Conservation (phyloP, 2,113 vertebrate species). For the Protomyctophum bolini region DNA sequence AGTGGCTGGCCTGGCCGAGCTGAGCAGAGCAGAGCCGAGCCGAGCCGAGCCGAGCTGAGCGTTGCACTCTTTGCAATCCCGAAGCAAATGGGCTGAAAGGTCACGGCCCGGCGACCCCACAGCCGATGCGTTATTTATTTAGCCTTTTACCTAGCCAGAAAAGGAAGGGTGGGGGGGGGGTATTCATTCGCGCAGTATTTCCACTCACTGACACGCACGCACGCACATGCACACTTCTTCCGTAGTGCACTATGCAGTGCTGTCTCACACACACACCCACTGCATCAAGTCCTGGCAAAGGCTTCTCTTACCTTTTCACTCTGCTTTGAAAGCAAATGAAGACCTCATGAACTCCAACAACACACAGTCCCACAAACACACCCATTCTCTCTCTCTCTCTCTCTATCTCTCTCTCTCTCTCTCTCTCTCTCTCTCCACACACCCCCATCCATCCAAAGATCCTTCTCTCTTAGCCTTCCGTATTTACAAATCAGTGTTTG, state of each 20-base stretch:
- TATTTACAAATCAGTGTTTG: background rate
- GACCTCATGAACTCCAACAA: constrained; percentile 49
- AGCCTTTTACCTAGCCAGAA: constrained; percentile 45
- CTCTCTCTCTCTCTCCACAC: background rate
- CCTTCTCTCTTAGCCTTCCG: constrained; percentile 25
- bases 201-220: background rate
- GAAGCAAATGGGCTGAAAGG: constrained; percentile 66
- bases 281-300: background rate
- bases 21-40: constrained; percentile 25
- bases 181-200: background rate
- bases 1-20: background rate
- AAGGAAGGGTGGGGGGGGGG: background rate
- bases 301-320: background rate
- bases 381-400: constrained; percentile 42
- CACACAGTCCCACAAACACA: constrained; percentile 6
- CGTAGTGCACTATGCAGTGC: too few relatives aligned
- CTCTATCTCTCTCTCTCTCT: constrained; percentile 21
- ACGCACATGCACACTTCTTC: background rate
- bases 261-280: background rate
- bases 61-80: constrained; percentile 51
- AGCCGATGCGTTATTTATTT: constrained; percentile 69
- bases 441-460: constrained; percentile 14
- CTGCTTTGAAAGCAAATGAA: constrained; percentile 42
- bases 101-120: constrained; percentile 58
- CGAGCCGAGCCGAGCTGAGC: constrained; percentile 35